Evolutionary conservation across 2,113 vertebrate genomes (phyloP).

Genomic region (Silurus meridionalis): DNA sequence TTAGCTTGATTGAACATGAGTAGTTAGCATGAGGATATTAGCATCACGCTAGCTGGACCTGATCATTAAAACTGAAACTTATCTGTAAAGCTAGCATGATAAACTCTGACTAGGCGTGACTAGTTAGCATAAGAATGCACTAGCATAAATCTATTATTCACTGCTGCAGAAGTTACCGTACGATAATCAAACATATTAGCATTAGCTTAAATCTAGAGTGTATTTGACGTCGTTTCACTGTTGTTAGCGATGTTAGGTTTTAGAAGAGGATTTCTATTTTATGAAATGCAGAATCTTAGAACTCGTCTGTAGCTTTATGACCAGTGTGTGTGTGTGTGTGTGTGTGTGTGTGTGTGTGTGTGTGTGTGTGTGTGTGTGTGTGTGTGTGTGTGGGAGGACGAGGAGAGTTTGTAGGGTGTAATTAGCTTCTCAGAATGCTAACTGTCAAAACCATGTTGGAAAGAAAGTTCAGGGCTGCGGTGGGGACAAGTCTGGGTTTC

Average conservation of each 20-base stretch:
- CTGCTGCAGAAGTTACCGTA: too few relatives aligned
- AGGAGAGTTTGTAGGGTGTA: conserved; percentile 12
- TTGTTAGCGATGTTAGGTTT: not conserved
- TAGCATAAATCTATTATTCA: too few relatives aligned
- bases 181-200: too few relatives aligned
- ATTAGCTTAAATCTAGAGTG: not conserved
- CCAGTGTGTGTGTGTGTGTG: not conserved
- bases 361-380: not conserved
- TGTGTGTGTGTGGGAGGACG: not conserved
- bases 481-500: conserved; percentile 21
- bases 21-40: not conserved
- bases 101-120: too few relatives aligned
- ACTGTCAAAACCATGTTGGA: conserved; percentile 16
- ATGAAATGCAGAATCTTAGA: not conserved
- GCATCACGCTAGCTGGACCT: not conserved
- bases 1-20: too few relatives aligned
- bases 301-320: conserved; percentile 7
- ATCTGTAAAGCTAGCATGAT: too few relatives aligned
- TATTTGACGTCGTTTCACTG: not conserved
- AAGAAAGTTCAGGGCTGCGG: conserved; percentile 8
- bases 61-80: too few relatives aligned
- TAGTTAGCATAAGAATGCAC: too few relatives aligned
- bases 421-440: conserved; percentile 18
- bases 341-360: not conserved
- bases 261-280: not conserved